phyloP scores from a whole-genome alignment of 2,797 vertebrate genomes.

The Cyprinodon diabolis region DNA sequence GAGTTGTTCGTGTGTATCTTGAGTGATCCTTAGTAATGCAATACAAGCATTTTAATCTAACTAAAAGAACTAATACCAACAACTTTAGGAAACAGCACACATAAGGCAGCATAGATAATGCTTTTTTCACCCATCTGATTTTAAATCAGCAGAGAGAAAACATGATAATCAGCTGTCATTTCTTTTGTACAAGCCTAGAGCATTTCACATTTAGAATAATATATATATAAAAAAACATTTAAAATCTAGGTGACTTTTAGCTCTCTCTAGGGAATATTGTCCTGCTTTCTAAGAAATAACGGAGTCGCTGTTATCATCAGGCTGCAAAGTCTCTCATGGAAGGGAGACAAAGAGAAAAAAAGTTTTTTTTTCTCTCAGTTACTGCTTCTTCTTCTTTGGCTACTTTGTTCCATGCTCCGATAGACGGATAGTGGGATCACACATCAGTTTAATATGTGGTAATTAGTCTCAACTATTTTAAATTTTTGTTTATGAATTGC shows the following conservation, averaged over 20 bases:
- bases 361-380: slow-evolving; percentile 13
- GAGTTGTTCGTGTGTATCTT: not conserved
- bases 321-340: slow-evolving; percentile 15
- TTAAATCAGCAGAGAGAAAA: not conserved
- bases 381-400: not conserved
- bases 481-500: not conserved
- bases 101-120: not conserved
- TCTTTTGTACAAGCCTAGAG: not conserved
- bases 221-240: not conserved
- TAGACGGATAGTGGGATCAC: not conserved
- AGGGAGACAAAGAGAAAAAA: slow-evolving; percentile 4
- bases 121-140: not conserved
- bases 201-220: not conserved
- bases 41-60: not conserved
- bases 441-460: slow-evolving; percentile 5
- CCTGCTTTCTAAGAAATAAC: slow-evolving; percentile 22
- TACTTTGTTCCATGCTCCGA: slow-evolving; percentile 6
- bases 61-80: not conserved
- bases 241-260: not conserved
- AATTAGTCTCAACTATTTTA: slow-evolving; percentile 6
- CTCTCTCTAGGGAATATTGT: not conserved
- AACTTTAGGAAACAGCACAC: not conserved
- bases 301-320: slow-evolving; percentile 14
- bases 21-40: not conserved
- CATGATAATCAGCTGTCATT: not conserved